phyloP scores from a whole-genome alignment of 2,797 vertebrate species.

The Peromyscus eremicus region DNA sequence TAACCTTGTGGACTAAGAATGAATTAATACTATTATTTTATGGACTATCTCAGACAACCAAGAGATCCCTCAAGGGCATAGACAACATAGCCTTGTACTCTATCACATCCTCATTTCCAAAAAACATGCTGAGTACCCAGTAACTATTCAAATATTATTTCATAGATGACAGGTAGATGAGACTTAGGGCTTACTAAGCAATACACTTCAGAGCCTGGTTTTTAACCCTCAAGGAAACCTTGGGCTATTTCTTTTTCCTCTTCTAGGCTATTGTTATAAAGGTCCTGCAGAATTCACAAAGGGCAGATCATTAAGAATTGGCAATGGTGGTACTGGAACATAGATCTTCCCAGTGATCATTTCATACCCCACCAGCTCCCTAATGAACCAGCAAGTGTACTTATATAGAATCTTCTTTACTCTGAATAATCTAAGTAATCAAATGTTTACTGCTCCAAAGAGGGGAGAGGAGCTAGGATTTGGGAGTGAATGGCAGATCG shows the following conservation, averaged over 20 bases:
- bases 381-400: constrained; percentile 57
- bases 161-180: not conserved
- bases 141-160: not conserved
- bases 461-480: not conserved
- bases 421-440: constrained; percentile 37
- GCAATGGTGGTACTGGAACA: not conserved
- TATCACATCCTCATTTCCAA: not conserved
- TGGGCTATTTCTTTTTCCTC: not conserved
- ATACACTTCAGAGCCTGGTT: not conserved
- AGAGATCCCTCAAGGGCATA: not conserved
- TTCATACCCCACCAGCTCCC: not conserved
- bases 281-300: constrained; percentile 3
- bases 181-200: not conserved
- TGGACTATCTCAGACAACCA: not conserved
- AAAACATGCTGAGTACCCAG: not conserved
- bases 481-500: constrained; percentile 48
- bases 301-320: not conserved
- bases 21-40: not conserved
- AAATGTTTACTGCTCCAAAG: constrained; percentile 31
- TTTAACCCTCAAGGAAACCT: constrained; percentile 33
- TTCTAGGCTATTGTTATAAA: constrained; percentile 3
- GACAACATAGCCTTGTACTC: not conserved
- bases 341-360: not conserved
- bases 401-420: constrained; percentile 33
- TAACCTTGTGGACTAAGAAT: not conserved